A percentile compares a stretch with the other conserved stretches of the same genome.
Conservation (phyloP, 2,888 invertebrate species). For the Sphaeridia pumilis region DNA sequence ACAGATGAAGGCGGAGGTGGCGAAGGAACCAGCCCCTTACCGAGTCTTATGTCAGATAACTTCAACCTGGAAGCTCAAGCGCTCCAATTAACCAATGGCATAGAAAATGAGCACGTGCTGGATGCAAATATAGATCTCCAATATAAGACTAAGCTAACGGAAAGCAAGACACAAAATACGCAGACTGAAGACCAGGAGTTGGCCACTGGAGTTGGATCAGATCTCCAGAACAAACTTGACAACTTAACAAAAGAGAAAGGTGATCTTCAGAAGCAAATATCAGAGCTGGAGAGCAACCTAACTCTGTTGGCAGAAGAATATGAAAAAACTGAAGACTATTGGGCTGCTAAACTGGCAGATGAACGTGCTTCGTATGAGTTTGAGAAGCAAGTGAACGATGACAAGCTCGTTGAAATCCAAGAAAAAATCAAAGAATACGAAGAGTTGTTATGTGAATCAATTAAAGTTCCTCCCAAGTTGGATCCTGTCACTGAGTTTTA, state of each 20-base stretch:
- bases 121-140: conserved; percentile 2
- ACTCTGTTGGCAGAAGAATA: conserved; percentile 65
- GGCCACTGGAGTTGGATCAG: conserved; percentile 1
- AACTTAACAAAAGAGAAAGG: conserved; percentile 39
- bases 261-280: conserved; percentile 45
- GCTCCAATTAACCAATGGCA: background rate
- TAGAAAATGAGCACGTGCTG: conserved; percentile 1
- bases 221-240: conserved; percentile 14
- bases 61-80: conserved; percentile 8
- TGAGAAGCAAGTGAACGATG: conserved; percentile 43
- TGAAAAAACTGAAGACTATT: conserved; percentile 77
- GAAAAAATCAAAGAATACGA: conserved; percentile 67
- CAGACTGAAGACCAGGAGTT: conserved; percentile 11
- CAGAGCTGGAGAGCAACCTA: conserved; percentile 59
- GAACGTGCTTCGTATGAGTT: conserved; percentile 58
- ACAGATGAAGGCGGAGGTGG: conserved; percentile 10
- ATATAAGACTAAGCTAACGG: conserved; percentile 1
- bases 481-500: conserved; percentile 67
- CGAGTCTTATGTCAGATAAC: conserved; percentile 6
- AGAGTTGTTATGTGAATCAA: conserved; percentile 46
- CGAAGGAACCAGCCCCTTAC: conserved; percentile 8
- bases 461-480: conserved; percentile 43
- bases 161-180: conserved; percentile 4
- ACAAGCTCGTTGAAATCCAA: conserved; percentile 60
- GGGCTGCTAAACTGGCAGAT: conserved; percentile 64